Percentiles rank a stretch among this genome's conserved stretches.
Evolutionary conservation across 2,113 vertebrate genomes (phyloP).

Genomic region (Pseudonaja textilis): DNA sequence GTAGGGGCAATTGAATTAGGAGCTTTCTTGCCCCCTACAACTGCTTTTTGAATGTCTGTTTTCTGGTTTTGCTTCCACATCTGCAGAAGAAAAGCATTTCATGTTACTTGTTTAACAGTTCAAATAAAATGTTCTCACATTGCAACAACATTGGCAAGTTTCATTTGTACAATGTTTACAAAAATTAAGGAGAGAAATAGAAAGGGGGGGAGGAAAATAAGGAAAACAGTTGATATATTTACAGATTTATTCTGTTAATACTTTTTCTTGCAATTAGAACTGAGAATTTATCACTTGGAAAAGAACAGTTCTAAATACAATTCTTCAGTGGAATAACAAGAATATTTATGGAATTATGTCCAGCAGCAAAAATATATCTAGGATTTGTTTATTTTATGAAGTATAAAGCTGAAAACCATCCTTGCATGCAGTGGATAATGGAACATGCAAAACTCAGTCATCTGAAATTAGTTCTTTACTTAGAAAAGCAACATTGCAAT

Average conservation of each 20-base stretch:
- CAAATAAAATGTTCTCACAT: conserved; percentile 47
- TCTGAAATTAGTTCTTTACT: conserved; percentile 28
- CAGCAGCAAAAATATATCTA: not conserved
- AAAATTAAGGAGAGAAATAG: conserved; percentile 26
- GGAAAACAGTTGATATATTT: conserved; percentile 23
- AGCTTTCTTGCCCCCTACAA: conserved; percentile 93
- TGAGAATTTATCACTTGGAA: not conserved
- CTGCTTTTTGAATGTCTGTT: conserved; percentile 97
- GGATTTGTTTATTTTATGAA: conserved; percentile 9
- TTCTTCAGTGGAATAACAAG: not conserved
- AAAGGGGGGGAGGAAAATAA: not conserved
- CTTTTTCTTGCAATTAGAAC: not conserved
- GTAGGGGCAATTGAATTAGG: conserved; percentile 84
- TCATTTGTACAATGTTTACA: conserved; percentile 35
- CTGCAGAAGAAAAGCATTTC: conserved; percentile 96
- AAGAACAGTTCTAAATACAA: conserved; percentile 17
- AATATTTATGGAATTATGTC: not conserved
- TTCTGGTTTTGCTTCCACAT: conserved; percentile 92
- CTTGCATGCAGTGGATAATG: conserved; percentile 66
- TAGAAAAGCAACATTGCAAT: conserved; percentile 40
- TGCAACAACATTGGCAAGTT: conserved; percentile 48
- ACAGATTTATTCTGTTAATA: not conserved
- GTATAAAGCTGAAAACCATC: conserved; percentile 48
- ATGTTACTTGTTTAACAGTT: conserved; percentile 74
- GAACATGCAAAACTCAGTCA: conserved; percentile 54